Base-by-base conservation (phyloP, 2,113 vertebrate genomes). In the Paramormyrops kingsleyae region DNA sequence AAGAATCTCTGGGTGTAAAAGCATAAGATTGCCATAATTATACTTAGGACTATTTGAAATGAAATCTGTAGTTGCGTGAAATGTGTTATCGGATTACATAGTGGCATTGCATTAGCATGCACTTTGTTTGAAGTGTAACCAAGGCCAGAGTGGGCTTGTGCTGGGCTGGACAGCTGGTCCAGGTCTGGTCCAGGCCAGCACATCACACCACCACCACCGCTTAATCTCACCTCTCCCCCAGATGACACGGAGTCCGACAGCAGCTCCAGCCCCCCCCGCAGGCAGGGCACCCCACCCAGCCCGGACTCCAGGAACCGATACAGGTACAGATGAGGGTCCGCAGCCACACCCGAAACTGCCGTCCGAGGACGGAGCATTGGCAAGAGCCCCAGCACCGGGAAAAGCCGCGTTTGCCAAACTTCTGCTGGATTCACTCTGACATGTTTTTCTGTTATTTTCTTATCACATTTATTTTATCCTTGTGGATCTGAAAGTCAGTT, bases 271-370 rank as follows among this genome's bases (percentile, higher is more conserved):
- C 93, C 93, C 91, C 94, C 93, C 46, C 93, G 85, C 90, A 94
- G 94, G 93, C 94, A 91, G n/a, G 95, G 92, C 92, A 93, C 94
- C 87, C 87, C 94, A 0, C 90, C 94, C 92, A 95, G 92, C 89
- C 95, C 93, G 91, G 95, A 96, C 92, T 93, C 94, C 7, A 91
- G 92, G 94, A 95, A 92, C 94, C 95, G 95, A 96, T 96, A 96
- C 96, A 96, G 96, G 96, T 96, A 96, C 92, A 95, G 92, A 95
- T 96, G 95, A 96, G 59, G 21, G 13, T 53, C 87, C 91, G 12
- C 2, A 15, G 83, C 83, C 91, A 50, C 21, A 62, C 35, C 56
- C 35, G 50, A 90, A 88, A 88, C 91, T 88, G 87, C 88, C 24
- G 21, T 88, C 19, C 19, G 62, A 27, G 53, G 53, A 87, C 91